Evolutionary conservation across 2,113 vertebrate species (phyloP), one percentile per base, ranked within the genome.

Genomic region (Heptranchias perlo): DNA sequence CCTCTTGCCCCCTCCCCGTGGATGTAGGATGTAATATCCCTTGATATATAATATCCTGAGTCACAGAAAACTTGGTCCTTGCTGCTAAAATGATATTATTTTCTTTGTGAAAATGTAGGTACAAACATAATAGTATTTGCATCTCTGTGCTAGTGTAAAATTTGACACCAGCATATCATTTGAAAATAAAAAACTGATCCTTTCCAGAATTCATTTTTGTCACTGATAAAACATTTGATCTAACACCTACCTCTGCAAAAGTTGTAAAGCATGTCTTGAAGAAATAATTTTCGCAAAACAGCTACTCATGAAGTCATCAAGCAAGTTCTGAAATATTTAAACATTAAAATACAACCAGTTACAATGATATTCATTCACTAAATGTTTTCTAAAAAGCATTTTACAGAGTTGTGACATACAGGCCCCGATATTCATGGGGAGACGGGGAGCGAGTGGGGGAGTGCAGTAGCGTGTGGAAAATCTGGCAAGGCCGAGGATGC

Each of bases 221-320:
- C 6, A 47, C 10, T 69, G 14, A 61, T 92, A 61, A 61, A n/a
- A 92, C 52, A 92, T 58, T 92, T 35, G 25, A 5, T 61, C 4
- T 67, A 16, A 58, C 35, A 91, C 52, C 11, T 97, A 98, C 98
- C 98, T 98, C 96, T 98, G 97, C 96, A 99, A 97, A 61, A 98
- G 96, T 78, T 96, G 96, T 96, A 99, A 96, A 49, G 98, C 97
- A 96, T 97, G 97, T 86, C 98, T 97, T 96, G 98, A 98, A 96
- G 98, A 98, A 49, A 97, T 94, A 96, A 98, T 98, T 96, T 97
- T 98, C 96, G 96, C 97, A 97, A 99, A 98, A 97, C 97, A 97
- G 95, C 96, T 97, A 96, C 73, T 97, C 98, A 98, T 98, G 97
- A 99, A 98, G 28, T 89, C 96, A 96, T 97, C 97, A 65, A 99